A percentile compares a stretch with the other conserved stretches of the same genome.
Evolutionary conservation across 2,113 vertebrate genomes (phyloP).

Genomic region (Ptychochromis oligacanthus): DNA sequence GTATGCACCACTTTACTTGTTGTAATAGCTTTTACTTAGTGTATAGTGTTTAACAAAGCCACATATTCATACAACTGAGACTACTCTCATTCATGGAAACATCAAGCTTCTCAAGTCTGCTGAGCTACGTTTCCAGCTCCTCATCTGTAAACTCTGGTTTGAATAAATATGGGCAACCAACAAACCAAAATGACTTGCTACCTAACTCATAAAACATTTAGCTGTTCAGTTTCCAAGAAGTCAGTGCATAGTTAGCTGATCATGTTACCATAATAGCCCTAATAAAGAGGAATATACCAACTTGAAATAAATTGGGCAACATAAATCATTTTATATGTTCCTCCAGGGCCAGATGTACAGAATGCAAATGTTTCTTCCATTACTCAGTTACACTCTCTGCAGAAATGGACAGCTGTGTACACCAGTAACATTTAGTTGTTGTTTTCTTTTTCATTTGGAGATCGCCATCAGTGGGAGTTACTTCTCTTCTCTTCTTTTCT

Average conservation of each 20-base stretch:
- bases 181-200: neutral
- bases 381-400: neutral
- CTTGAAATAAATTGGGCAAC: neutral
- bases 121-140: neutral
- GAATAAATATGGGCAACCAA: neutral
- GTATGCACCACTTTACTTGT: neutral
- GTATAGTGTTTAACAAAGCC: neutral
- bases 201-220: neutral
- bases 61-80: neutral
- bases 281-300: neutral
- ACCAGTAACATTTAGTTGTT: conserved; percentile 5
- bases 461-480: neutral
- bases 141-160: neutral
- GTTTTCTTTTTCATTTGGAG: neutral
- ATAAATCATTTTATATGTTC: neutral
- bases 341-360: neutral
- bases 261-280: neutral
- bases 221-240: neutral
- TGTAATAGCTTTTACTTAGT: neutral
- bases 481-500: neutral
- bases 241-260: neutral
- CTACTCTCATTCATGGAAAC: neutral
- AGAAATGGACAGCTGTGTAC: neutral
- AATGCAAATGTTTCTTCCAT: neutral
- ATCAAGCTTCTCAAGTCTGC: neutral